Base-by-base conservation (phyloP, 2,113 vertebrate species). In the Marcusenius ussheri region DNA sequence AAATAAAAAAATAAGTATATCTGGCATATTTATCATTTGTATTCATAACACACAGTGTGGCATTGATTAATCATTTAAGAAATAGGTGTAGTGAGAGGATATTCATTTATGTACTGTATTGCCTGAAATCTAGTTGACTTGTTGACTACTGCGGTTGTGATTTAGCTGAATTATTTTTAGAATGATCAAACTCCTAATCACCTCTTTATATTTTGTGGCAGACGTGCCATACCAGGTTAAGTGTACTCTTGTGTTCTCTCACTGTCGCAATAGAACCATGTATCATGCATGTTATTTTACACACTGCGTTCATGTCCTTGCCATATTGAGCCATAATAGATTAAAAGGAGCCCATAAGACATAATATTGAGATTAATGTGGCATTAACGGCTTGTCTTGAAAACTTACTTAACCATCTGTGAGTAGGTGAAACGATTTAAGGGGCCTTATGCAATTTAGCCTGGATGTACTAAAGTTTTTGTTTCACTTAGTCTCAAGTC, bases 1-100 rank as follows among this genome's bases (percentile, higher is more conserved):
- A 42, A 42, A 42, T 42, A 42, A 42, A 42, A 42, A 42, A 42
- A 3, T 3, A 94, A 88, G 47, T 94, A 94, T 95, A 27, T n/a
- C 51, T 24, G n/a, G 13, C 27, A 31, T 51, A 19, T 51, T 86
- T 51, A 35, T 35, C 11, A 51, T 51, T 86, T 47, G 21, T 86
- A 49, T 86, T n/a, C 7, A n/a, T 50, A 50, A 27, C 45, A 86
- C 42, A 46, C 11, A n/a, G 83, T 50, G 83, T 49, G 46, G 46
- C 46, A 49, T 1, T 85, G 21, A 83, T 83, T 83, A 83, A 35
- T 83, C 19, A 45, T 39, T 42, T 2, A 45, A 35, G 15, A 19
- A 83, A 35, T 45, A 21, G 13, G 15, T 80, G 39, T 42, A 27
- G 8, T n/a, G 58, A n/a, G 62, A 66, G n/a, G 8, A 8, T 66